phyloP scores from a whole-genome alignment of 1,140 invertebrate species.

The Manduca sexta region DNA sequence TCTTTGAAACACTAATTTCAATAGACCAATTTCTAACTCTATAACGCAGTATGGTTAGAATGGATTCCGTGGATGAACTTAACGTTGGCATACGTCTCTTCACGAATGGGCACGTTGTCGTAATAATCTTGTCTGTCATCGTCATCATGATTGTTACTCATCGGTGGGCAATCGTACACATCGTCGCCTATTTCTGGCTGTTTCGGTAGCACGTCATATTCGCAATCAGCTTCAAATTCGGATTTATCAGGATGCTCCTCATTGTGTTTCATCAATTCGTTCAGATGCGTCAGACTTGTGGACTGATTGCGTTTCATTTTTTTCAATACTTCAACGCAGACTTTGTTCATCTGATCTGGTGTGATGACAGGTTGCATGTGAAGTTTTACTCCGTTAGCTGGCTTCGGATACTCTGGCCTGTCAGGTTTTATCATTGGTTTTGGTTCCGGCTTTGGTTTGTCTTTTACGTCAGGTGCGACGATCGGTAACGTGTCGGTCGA shows the following conservation, averaged over 20 bases:
- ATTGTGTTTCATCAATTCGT: slow-evolving; percentile 4
- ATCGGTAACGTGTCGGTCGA: not conserved
- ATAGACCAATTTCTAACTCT: too few relatives aligned
- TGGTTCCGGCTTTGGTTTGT: not conserved
- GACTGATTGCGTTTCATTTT: slow-evolving; percentile 8
- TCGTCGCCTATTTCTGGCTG: not conserved
- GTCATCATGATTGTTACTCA: not conserved
- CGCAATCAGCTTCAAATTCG: not conserved
- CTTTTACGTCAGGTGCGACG: not conserved
- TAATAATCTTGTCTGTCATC: too few relatives aligned
- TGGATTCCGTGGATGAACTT: too few relatives aligned
- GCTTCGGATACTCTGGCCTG: not conserved
- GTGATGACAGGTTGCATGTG: not conserved
- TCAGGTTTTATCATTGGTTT: not conserved
- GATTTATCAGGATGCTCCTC: not conserved
- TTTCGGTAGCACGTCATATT: not conserved
- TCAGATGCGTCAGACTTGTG: slow-evolving; percentile 13
- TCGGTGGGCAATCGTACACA: not conserved
- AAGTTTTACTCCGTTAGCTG: not conserved
- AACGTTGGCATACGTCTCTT: too few relatives aligned
- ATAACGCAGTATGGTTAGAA: too few relatives aligned
- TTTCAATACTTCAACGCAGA: slow-evolving; percentile 12
- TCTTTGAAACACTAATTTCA: too few relatives aligned
- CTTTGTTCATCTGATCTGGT: slow-evolving; percentile 15
- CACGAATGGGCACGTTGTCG: too few relatives aligned